These are phyloP conservation scores for Lophotriccus pileatus DNA, from an alignment of 2,797 vertebrate species.

Conservation along the genomic window DNA sequence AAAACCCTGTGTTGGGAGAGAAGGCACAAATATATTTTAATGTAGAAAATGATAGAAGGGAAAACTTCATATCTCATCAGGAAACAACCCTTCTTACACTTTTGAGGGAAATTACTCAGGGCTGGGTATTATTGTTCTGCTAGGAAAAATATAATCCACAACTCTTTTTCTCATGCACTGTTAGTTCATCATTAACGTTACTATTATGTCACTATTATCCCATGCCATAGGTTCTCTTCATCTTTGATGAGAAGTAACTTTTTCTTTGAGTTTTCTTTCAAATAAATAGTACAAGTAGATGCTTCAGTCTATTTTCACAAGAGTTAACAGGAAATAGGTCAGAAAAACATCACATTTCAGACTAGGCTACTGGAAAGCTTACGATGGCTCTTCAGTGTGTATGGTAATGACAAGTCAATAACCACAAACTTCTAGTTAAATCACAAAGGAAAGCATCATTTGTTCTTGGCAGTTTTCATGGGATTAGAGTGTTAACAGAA, in stretches of 20 bases:
- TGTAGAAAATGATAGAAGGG: background rate
- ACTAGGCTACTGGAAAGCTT: background rate
- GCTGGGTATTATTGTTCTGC: background rate
- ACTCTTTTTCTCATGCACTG: background rate
- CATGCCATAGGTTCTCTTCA: background rate
- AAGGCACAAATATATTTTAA: background rate
- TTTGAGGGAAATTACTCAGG: background rate
- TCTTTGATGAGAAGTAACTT: background rate
- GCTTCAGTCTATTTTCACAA: background rate
- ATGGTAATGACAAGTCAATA: background rate
- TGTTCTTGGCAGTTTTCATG: background rate
- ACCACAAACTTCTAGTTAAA: background rate
- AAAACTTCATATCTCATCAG: background rate
- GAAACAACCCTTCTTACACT: background rate
- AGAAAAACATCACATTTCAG: background rate
- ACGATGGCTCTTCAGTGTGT: background rate
- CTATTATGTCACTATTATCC: background rate
- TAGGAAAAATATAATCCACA: background rate
- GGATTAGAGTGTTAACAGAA: background rate
- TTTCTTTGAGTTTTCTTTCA: background rate
- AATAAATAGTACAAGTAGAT: background rate
- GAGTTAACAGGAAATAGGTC: background rate
- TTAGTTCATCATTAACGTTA: background rate
- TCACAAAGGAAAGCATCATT: background rate
- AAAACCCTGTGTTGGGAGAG: background rate